Conservation (phyloP, 1,140 invertebrate genomes). For the Caenorhabditis brenneri region DNA sequence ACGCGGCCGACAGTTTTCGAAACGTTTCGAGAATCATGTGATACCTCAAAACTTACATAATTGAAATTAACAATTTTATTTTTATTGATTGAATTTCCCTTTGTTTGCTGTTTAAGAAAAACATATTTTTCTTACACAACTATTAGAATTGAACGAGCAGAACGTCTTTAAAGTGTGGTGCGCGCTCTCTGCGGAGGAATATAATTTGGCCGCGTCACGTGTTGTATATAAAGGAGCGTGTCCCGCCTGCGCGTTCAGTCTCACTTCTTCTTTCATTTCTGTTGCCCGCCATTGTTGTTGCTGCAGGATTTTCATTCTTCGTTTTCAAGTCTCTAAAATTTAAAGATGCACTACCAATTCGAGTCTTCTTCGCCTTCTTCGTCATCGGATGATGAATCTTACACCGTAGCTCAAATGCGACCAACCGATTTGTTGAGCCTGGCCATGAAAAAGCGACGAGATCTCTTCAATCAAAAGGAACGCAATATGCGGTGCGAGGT, state of each 20-base stretch:
- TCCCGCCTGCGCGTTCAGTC: slow-evolving; percentile 12
- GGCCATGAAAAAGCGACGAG: slow-evolving; percentile 46
- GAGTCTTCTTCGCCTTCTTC: neutral
- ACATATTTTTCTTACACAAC: neutral
- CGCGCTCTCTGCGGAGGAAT: slow-evolving; percentile 16
- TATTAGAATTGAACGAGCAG: neutral
- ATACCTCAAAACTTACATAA: neutral
- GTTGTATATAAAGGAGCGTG: neutral
- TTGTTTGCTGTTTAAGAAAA: neutral
- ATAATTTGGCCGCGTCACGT: neutral
- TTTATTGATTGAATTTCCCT: no score
- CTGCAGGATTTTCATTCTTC: neutral
- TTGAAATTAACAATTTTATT: neutral
- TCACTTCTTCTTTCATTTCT: neutral
- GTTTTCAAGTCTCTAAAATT: slow-evolving; percentile 13
- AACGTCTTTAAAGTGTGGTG: neutral
- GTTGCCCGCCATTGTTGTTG: neutral
- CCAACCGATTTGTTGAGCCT: slow-evolving; percentile 39
- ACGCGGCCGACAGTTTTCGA: neutral
- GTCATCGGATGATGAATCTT: neutral
- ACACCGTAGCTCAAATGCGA: neutral
- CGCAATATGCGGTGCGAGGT: slow-evolving; percentile 37
- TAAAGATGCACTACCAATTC: slow-evolving; percentile 17
- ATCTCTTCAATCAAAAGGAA: slow-evolving; percentile 18
- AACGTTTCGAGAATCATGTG: neutral